These are phyloP conservation scores for Huso huso DNA, from an alignment of 2,797 vertebrate species.

Conservation along the genomic window DNA sequence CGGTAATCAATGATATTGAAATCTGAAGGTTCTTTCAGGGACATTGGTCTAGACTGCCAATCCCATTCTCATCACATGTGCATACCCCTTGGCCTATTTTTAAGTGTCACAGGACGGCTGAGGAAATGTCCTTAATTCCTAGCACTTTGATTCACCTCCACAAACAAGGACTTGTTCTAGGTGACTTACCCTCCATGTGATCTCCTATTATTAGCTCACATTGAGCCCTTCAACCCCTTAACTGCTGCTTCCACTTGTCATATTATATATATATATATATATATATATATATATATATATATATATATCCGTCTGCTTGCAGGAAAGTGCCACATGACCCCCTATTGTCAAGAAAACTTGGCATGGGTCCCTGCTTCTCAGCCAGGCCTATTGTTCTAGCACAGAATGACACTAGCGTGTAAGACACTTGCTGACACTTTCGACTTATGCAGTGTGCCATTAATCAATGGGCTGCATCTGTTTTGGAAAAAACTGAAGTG, in stretches of 20 bases:
- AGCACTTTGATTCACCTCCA: constrained; percentile 64
- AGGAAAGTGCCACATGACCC: constrained; percentile 59
- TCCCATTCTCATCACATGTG: constrained; percentile 71
- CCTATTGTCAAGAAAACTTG: constrained; percentile 60
- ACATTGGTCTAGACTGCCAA: constrained; percentile 56
- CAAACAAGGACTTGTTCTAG: constrained; percentile 62
- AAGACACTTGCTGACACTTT: constrained; percentile 66
- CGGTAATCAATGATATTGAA: constrained; percentile 69
- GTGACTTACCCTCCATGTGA: constrained; percentile 67
- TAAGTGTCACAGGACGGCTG: constrained; percentile 46
- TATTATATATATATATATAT: background rate
- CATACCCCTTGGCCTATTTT: constrained; percentile 67
- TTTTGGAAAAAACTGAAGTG: constrained; percentile 45
- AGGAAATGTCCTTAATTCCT: constrained; percentile 65
- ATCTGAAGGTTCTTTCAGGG: constrained; percentile 70
- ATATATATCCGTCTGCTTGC: constrained; percentile 51
- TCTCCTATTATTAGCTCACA: constrained; percentile 58
- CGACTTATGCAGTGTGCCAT: constrained; percentile 64
- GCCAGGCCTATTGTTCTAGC: constrained; percentile 53
- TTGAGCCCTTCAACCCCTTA: constrained; percentile 47
- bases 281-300: constrained; percentile 13
- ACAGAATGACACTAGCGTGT: constrained; percentile 55
- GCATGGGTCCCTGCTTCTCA: constrained; percentile 52
- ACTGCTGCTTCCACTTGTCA: constrained; percentile 45
- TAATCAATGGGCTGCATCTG: constrained; percentile 70